A percentile compares a stretch with the other conserved stretches of the same genome.
phyloP scores from a whole-genome alignment of 2,113 vertebrate species.

The Asarcornis scutulata region DNA sequence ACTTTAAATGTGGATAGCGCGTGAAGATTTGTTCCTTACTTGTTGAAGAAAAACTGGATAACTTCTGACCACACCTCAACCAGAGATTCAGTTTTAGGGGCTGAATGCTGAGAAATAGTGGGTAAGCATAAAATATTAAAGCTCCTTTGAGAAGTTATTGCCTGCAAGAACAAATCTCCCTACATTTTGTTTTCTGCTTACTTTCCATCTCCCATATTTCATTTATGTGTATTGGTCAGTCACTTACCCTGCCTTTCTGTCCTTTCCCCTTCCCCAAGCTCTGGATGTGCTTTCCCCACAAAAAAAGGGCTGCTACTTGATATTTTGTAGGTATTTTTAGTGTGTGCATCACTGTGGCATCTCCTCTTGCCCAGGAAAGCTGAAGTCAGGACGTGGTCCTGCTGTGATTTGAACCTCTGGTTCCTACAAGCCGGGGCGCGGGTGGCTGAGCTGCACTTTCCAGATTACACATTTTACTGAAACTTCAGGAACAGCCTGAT shows the following conservation, averaged over 20 bases:
- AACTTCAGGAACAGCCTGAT: slow-evolving; percentile 1
- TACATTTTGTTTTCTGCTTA: not conserved
- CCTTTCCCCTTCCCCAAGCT: not conserved
- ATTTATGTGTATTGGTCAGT: not conserved
- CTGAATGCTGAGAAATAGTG: not conserved
- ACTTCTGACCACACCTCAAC: not conserved
- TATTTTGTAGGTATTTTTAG: not conserved
- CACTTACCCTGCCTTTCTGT: not conserved
- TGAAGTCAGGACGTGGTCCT: not conserved
- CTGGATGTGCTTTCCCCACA: not conserved
- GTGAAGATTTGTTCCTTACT: not conserved
- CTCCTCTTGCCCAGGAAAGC: not conserved
- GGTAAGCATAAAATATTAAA: not conserved
- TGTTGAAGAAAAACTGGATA: not conserved
- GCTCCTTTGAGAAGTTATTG: not conserved
- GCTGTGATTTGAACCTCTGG: not conserved
- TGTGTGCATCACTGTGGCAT: not conserved
- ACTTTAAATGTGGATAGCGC: not conserved
- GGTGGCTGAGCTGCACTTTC: not conserved
- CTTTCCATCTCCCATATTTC: not conserved
- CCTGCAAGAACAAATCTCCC: not conserved
- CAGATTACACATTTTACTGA: not conserved
- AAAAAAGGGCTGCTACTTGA: not conserved
- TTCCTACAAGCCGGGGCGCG: fast-evolving
- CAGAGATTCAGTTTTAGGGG: not conserved